A percentile compares a stretch with the other conserved stretches of the same genome.
phyloP scores from a whole-genome alignment of 2,113 vertebrate genomes.

The Alces alces region DNA sequence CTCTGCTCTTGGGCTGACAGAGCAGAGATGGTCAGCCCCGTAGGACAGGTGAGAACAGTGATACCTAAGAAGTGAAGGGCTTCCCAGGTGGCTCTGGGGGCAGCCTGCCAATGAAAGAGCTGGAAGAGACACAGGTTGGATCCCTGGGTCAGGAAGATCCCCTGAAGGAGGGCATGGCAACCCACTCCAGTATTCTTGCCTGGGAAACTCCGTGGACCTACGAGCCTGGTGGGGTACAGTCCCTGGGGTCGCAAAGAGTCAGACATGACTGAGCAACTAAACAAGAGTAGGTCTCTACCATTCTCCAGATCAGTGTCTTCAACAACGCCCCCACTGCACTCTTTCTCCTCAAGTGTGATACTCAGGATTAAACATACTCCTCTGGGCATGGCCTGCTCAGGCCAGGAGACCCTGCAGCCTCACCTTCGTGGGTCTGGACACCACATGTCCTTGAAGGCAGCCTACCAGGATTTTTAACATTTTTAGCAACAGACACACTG shows the following conservation, averaged over 20 bases:
- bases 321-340: fast-evolving
- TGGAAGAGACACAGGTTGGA: neutral
- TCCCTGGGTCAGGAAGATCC: neutral
- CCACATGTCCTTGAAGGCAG: conserved; percentile 35
- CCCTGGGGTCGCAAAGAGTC: neutral
- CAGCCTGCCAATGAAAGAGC: neutral
- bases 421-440: conserved; percentile 36
- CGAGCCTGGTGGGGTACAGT: neutral
- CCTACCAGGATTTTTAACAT: neutral
- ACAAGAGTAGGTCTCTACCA: neutral
- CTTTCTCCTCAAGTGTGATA: neutral
- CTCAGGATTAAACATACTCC: neutral
- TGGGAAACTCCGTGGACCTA: neutral
- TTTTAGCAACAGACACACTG: conserved; percentile 54
- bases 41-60: neutral
- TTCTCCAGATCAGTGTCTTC: neutral
- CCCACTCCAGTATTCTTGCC: neutral
- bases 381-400: neutral
- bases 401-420: neutral
- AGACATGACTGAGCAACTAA: neutral
- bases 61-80: neutral
- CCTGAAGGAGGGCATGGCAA: neutral
- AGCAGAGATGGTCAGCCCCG: neutral
- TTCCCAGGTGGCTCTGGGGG: neutral
- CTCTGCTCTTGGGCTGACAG: neutral